Evolutionary conservation across 2,888 invertebrate genomes (phyloP).

Genomic region (Hipparchia semele): DNA sequence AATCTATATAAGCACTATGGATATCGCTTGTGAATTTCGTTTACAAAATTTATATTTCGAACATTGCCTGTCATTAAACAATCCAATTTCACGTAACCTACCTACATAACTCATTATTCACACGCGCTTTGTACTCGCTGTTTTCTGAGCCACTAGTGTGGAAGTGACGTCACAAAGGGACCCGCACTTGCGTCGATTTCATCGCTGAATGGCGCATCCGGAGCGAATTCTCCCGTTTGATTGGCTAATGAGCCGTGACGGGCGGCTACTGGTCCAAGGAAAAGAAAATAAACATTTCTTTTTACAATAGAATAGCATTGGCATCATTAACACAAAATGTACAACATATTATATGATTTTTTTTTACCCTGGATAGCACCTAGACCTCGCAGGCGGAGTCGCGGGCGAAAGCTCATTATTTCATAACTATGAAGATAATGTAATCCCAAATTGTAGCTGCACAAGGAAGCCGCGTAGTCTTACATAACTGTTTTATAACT

Average conservation of each 20-base stretch:
- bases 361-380: no score
- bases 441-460: not conserved
- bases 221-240: constrained; percentile 20
- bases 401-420: not conserved
- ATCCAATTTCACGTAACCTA: constrained; percentile 1
- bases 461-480: not conserved
- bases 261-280: constrained; percentile 3
- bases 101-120: not conserved
- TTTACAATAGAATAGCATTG: not conserved
- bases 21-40: not conserved
- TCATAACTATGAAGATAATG: not conserved
- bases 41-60: not conserved
- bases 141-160: constrained; percentile 19
- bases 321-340: no score
- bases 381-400: not conserved
- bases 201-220: constrained; percentile 13
- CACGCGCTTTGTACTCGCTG: constrained; percentile 13
- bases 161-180: constrained; percentile 25
- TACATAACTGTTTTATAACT: constrained; percentile 27
- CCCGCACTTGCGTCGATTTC: constrained; percentile 23
- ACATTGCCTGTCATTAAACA: not conserved
- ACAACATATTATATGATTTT: no score
- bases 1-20: no score
- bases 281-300: not conserved
- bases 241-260: constrained; percentile 20